Conservation (phyloP, 2,113 vertebrate species). For the Ophthalmolycus amberensis region DNA sequence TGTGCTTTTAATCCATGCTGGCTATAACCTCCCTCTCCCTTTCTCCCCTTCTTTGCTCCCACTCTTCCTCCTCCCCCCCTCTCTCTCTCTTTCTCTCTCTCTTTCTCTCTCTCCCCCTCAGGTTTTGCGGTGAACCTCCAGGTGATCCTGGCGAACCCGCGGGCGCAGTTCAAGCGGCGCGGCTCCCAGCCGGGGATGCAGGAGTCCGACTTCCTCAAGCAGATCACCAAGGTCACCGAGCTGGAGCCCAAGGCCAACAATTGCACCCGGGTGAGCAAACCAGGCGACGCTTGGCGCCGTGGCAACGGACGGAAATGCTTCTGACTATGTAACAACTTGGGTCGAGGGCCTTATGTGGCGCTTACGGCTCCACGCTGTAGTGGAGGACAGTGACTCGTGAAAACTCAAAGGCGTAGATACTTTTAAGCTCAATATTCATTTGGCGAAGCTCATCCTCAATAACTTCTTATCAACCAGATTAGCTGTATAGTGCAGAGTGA, state of each 20-base stretch:
- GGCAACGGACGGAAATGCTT: conserved; percentile 7
- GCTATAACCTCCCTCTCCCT: conserved; percentile 4
- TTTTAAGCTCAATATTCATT: background rate
- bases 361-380: background rate
- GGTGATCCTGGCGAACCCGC: conserved; percentile 93
- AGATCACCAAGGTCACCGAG: conserved; percentile 95
- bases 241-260: conserved; percentile 96
- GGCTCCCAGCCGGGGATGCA: conserved; percentile 99
- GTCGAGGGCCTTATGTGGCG: background rate
- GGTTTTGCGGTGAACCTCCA: conserved; percentile 97
- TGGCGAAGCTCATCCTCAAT: background rate
- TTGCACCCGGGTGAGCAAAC: conserved; percentile 92
- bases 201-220: conserved; percentile 98
- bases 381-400: background rate
- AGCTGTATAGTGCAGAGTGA: background rate
- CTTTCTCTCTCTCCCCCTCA: conserved; percentile 56
- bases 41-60: conserved; percentile 2
- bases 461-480: background rate
- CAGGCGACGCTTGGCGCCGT: background rate
- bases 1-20: conserved; percentile 49
- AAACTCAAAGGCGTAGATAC: background rate
- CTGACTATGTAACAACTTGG: background rate
- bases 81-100: background rate
- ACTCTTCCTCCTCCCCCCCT: background rate
- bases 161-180: conserved; percentile 94